Conservation (phyloP, 2,797 vertebrate species). For the Florisuga fusca region DNA sequence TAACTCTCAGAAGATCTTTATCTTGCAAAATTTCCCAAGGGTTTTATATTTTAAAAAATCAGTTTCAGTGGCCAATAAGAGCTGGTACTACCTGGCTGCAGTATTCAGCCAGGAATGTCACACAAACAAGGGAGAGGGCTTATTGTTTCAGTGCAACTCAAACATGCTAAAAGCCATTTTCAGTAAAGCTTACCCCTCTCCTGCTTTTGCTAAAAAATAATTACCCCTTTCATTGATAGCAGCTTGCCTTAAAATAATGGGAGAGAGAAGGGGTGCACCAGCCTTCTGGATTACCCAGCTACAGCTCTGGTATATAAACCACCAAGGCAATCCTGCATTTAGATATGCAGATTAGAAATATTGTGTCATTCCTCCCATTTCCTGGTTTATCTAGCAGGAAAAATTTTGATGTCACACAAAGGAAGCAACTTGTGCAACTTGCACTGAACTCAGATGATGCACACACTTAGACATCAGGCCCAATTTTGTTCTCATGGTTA, state of each 20-base stretch:
- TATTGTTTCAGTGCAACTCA: background rate
- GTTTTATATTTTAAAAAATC: background rate
- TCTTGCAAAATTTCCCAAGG: background rate
- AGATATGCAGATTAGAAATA: background rate
- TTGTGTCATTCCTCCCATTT: background rate
- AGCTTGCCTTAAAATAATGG: background rate
- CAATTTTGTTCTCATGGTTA: background rate
- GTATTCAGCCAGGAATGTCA: background rate
- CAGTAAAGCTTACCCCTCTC: background rate
- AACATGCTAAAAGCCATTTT: background rate
- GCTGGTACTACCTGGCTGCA: background rate
- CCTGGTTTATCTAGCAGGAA: background rate
- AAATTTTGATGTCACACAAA: background rate
- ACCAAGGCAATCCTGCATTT: background rate
- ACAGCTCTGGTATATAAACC: background rate
- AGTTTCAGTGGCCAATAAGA: background rate
- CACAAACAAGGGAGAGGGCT: background rate
- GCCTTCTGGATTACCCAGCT: background rate
- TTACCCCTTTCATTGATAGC: background rate
- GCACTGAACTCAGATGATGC: background rate
- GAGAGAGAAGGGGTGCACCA: background rate
- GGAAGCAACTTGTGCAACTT: background rate
- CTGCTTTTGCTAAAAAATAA: background rate
- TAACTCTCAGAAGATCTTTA: background rate
- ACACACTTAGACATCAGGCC: background rate